Percentiles rank a stretch among this genome's conserved stretches.
These are phyloP conservation scores for Ameiurus melas DNA, from an alignment of 2,113 vertebrate genomes.

Conservation along the genomic window DNA sequence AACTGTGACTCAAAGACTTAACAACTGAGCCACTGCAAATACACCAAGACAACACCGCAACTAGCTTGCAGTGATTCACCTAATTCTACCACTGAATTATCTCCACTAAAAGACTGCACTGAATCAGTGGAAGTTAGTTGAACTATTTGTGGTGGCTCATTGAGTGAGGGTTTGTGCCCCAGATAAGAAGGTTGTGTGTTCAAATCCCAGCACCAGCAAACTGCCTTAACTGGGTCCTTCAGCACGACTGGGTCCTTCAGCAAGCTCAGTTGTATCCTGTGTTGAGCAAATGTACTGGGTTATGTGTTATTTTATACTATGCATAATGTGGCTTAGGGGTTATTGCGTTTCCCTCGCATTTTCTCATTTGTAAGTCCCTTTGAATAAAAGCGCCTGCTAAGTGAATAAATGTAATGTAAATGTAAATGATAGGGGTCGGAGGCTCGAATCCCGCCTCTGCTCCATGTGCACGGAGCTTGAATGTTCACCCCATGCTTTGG, in stretches of 20 bases:
- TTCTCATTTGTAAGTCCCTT: no score
- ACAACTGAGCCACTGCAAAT: background rate
- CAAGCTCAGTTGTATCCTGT: background rate
- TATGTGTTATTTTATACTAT: background rate
- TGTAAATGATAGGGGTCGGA: no score
- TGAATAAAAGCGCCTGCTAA: no score
- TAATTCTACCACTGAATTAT: background rate
- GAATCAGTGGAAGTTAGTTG: background rate
- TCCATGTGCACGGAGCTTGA: no score
- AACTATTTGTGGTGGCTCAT: background rate
- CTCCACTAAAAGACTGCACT: background rate
- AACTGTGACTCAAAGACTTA: background rate
- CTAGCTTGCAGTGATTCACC: background rate
- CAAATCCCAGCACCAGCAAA: background rate
- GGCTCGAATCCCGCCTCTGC: no score
- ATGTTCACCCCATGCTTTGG: no score
- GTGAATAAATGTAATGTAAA: no score
- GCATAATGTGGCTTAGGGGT: no score
- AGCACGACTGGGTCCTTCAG: background rate
- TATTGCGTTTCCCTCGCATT: no score
- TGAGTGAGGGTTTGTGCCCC: background rate
- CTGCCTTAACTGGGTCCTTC: background rate
- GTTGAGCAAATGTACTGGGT: background rate
- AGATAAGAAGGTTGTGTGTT: background rate
- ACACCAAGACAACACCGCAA: background rate